Evolutionary conservation across 2,113 vertebrate genomes (phyloP).

Genomic region (Gallinago jamesoni): DNA sequence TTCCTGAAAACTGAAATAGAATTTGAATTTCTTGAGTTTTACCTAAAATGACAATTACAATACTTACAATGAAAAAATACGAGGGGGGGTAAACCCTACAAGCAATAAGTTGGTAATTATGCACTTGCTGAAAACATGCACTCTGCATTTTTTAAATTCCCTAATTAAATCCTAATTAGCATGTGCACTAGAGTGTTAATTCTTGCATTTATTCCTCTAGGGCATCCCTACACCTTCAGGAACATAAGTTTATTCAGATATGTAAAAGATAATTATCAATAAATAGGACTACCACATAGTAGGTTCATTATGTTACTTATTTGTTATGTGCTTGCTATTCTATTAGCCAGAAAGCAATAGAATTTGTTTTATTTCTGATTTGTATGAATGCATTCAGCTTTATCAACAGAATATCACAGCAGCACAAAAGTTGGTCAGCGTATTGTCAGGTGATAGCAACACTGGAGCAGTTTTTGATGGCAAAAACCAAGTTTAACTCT

Average conservation of each 20-base stretch:
- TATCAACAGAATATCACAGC: background rate
- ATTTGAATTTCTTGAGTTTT: constrained; percentile 66
- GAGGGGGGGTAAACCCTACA: background rate
- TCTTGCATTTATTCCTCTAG: constrained; percentile 72
- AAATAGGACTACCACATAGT: constrained; percentile 21
- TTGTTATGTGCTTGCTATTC: background rate
- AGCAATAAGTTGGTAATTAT: constrained; percentile 72
- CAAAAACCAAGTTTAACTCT: background rate
- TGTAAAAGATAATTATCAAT: constrained; percentile 75
- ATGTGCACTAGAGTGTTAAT: constrained; percentile 78
- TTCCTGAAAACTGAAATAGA: constrained; percentile 56
- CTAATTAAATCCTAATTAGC: constrained; percentile 83
- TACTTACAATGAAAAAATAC: constrained; percentile 74
- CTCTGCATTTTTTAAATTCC: constrained; percentile 73
- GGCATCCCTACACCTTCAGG: constrained; percentile 73
- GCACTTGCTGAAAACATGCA: constrained; percentile 70
- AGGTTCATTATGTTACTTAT: constrained; percentile 33
- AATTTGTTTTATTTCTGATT: background rate
- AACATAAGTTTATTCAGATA: constrained; percentile 68
- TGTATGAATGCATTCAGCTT: background rate
- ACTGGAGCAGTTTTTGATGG: background rate
- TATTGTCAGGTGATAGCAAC: background rate
- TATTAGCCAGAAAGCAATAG: background rate
- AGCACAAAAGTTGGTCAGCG: background rate
- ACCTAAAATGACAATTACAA: constrained; percentile 66